Evolutionary conservation across 30 jellyfish, hydroid and myxozoan genomes (phyloP).

Genomic region (Haliclystus octoradiatus): DNA sequence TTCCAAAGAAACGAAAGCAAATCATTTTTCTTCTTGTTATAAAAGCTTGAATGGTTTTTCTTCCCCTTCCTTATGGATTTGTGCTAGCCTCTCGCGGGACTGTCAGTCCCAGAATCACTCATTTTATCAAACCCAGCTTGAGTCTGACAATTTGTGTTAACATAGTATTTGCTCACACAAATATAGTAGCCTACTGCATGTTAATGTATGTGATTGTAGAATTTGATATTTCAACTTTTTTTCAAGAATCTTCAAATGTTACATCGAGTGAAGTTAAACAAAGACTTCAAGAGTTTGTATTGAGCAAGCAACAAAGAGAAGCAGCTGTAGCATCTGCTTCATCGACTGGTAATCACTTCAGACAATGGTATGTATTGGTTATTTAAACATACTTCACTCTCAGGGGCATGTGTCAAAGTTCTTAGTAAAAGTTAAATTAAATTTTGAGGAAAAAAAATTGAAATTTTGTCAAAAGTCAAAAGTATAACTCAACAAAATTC

Average conservation of each 20-base stretch:
- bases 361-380: slow-evolving; percentile 66
- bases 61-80: slow-evolving; percentile 8
- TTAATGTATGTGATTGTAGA: not conserved
- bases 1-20: too few species aligned
- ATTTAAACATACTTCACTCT: too few species aligned
- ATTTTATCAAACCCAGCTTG: slow-evolving; percentile 31
- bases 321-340: slow-evolving; percentile 78
- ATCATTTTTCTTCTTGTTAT: too few species aligned
- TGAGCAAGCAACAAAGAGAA: slow-evolving; percentile 65
- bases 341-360: slow-evolving; percentile 40
- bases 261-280: slow-evolving; percentile 69
- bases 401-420: too few species aligned
- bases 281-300: slow-evolving; percentile 48
- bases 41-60: too few species aligned
- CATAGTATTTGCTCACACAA: not conserved
- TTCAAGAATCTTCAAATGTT: slow-evolving; percentile 50
- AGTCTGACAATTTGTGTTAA: slow-evolving; percentile 11
- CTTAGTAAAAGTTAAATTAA: too few species aligned
- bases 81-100: slow-evolving; percentile 9
- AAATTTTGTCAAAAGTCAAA: too few species aligned
- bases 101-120: slow-evolving; percentile 30
- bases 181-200: not conserved
- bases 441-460: too few species aligned
- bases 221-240: not conserved
- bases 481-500: not conserved